A percentile compares a stretch with the other conserved stretches of the same genome.
phyloP scores from a whole-genome alignment of 2,888 invertebrate genomes.

The Hermaeophaga mercurialis region DNA sequence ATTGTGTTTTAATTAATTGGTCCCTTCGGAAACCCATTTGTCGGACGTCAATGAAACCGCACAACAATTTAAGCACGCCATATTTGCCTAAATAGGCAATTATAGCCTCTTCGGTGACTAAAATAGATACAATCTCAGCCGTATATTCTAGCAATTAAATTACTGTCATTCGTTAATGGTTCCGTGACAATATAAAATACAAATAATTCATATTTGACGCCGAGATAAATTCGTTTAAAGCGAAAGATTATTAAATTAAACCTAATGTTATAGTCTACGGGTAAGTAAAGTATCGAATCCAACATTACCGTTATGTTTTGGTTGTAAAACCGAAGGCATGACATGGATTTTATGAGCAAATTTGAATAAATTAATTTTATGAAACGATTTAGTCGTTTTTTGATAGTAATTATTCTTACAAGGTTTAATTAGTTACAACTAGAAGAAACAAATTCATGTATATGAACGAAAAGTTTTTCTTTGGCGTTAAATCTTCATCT shows the following conservation, averaged over 20 bases:
- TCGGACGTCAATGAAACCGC: not conserved
- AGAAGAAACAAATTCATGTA: too few relatives aligned
- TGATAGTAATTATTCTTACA: too few relatives aligned
- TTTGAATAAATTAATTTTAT: not conserved
- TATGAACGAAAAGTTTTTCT: too few relatives aligned
- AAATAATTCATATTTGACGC: constrained; percentile 25
- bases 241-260: constrained; percentile 25
- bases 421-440: too few relatives aligned
- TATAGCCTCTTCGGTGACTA: constrained; percentile 5
- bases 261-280: constrained; percentile 16
- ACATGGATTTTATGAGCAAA: not conserved
- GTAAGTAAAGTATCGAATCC: not conserved
- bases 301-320: constrained; percentile 1
- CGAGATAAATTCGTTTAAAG: constrained; percentile 28
- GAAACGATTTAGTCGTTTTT: too few relatives aligned
- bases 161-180: constrained; percentile 23
- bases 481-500: too few relatives aligned
- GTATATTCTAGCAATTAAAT: constrained; percentile 24
- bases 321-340: not conserved
- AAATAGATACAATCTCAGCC: constrained; percentile 18
- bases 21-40: too few relatives aligned
- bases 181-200: constrained; percentile 32
- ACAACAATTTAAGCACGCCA: not conserved
- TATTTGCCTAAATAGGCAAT: constrained; percentile 19
- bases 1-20: too few relatives aligned